phyloP scores from a whole-genome alignment of 2,113 vertebrate genomes.

The Rhea pennata region DNA sequence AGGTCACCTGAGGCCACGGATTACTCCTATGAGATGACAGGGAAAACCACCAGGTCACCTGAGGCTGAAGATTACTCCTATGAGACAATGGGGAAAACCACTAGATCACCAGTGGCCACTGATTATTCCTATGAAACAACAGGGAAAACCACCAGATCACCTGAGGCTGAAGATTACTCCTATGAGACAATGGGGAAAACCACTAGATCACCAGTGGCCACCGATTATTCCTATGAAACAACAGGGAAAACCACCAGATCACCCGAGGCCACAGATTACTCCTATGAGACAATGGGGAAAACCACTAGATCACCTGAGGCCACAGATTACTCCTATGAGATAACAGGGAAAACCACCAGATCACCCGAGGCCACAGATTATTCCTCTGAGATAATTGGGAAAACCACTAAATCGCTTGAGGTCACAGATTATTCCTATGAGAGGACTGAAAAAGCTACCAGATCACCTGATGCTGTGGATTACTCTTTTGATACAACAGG shows the following conservation, averaged over 20 bases:
- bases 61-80: constrained; percentile 49
- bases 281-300: constrained; percentile 49
- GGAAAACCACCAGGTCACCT: neutral
- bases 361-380: constrained; percentile 52
- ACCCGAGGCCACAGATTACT: constrained; percentile 53
- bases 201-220: constrained; percentile 43
- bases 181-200: constrained; percentile 39
- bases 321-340: constrained; percentile 69
- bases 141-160: constrained; percentile 17
- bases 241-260: constrained; percentile 14
- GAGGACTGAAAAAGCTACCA: constrained; percentile 43
- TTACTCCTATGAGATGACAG: constrained; percentile 64
- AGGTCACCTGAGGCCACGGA: constrained; percentile 54
- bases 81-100: constrained; percentile 18
- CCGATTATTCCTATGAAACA: constrained; percentile 39
- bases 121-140: constrained; percentile 34
- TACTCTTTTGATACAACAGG: constrained; percentile 56
- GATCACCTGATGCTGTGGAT: constrained; percentile 32
- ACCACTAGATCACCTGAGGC: constrained; percentile 33
- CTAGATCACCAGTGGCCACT: constrained; percentile 49
- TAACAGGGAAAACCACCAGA: constrained; percentile 32
- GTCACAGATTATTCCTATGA: constrained; percentile 50
- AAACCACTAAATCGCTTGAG: constrained; percentile 64
- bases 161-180: constrained; percentile 60
- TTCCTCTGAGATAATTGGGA: constrained; percentile 67